These are phyloP conservation scores for Saccostrea cuccullata DNA, from an alignment of 1,140 invertebrate species.

Conservation along the genomic window DNA sequence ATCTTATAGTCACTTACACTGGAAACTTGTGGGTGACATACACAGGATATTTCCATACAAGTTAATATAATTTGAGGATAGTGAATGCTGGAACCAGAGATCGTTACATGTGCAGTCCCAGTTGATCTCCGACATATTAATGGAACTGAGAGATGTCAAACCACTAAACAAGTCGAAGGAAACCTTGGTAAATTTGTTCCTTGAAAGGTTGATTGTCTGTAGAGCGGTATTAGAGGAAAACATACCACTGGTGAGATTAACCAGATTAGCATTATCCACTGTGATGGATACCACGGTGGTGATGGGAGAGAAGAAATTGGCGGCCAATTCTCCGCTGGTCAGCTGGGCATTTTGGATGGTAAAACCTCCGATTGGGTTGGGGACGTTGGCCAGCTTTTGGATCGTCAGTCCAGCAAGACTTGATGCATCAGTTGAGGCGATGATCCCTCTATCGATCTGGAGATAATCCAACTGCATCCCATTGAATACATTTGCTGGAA, in stretches of 20 bases:
- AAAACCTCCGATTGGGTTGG: slow-evolving; percentile 46
- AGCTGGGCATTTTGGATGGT: slow-evolving; percentile 37
- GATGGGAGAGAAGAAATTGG: slow-evolving; percentile 42
- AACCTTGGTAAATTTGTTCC: slow-evolving; percentile 45
- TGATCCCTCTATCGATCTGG: slow-evolving; percentile 45
- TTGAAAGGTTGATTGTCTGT: slow-evolving; percentile 40
- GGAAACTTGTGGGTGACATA: slow-evolving; percentile 38
- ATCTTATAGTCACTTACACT: slow-evolving; percentile 36
- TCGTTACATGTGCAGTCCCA: slow-evolving; percentile 52
- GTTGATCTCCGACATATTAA: slow-evolving; percentile 39
- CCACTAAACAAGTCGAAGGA: slow-evolving; percentile 26
- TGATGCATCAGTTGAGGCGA: slow-evolving; percentile 32
- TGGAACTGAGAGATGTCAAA: slow-evolving; percentile 8
- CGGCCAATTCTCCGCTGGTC: slow-evolving; percentile 25
- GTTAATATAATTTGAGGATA: slow-evolving; percentile 15
- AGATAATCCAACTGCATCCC: slow-evolving; percentile 46
- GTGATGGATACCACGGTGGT: slow-evolving; percentile 19
- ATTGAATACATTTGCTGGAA: slow-evolving; percentile 40
- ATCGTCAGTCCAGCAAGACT: slow-evolving; percentile 42
- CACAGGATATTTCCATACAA: slow-evolving; percentile 42
- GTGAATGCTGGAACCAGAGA: slow-evolving; percentile 40
- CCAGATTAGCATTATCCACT: slow-evolving; percentile 43
- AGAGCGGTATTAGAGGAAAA: slow-evolving; percentile 48
- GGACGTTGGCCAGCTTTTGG: slow-evolving; percentile 27
- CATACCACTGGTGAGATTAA: not conserved